A percentile compares a stretch with the other conserved stretches of the same genome.
These are phyloP conservation scores for Aphelinus atriplicis DNA, from an alignment of 1,140 invertebrate species.

Conservation along the genomic window DNA sequence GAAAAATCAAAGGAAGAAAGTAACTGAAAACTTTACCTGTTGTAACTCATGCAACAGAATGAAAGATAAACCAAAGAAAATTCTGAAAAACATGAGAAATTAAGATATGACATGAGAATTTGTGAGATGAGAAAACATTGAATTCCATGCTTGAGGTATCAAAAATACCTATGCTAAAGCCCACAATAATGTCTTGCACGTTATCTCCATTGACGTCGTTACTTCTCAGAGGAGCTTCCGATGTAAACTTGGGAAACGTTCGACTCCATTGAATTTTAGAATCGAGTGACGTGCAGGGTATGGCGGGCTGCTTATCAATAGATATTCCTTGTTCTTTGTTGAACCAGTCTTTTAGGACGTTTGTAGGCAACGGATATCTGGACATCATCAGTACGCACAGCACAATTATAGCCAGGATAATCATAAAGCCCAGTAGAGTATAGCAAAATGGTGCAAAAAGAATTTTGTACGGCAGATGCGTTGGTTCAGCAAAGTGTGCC, in stretches of 20 bases:
- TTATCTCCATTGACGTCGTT: slow-evolving; percentile 81
- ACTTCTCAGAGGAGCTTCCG: slow-evolving; percentile 78
- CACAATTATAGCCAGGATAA: slow-evolving; percentile 70
- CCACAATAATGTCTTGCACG: slow-evolving; percentile 79
- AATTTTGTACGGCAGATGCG: slow-evolving; percentile 67
- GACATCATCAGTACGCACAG: slow-evolving; percentile 75
- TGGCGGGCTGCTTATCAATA: slow-evolving; percentile 33
- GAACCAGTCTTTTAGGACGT: slow-evolving; percentile 71
- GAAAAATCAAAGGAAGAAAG: background rate
- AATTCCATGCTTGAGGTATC: too few relatives aligned
- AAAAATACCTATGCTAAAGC: slow-evolving; percentile 79
- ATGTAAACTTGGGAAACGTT: slow-evolving; percentile 78
- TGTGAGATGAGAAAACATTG: too few relatives aligned
- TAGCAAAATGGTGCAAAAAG: slow-evolving; percentile 73
- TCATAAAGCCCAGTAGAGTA: slow-evolving; percentile 68
- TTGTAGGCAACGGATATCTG: slow-evolving; percentile 71
- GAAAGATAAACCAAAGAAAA: slow-evolving; percentile 42
- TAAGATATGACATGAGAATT: background rate
- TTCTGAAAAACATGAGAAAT: slow-evolving; percentile 42
- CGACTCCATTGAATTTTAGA: slow-evolving; percentile 77
- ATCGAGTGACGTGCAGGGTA: slow-evolving; percentile 76
- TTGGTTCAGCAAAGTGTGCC: slow-evolving; percentile 61
- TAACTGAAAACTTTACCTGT: slow-evolving; percentile 31
- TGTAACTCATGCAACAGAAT: slow-evolving; percentile 17
- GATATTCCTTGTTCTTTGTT: slow-evolving; percentile 2